Evolutionary conservation across 2,113 vertebrate genomes (phyloP).

Genomic region (Ophthalmolycus amberensis): DNA sequence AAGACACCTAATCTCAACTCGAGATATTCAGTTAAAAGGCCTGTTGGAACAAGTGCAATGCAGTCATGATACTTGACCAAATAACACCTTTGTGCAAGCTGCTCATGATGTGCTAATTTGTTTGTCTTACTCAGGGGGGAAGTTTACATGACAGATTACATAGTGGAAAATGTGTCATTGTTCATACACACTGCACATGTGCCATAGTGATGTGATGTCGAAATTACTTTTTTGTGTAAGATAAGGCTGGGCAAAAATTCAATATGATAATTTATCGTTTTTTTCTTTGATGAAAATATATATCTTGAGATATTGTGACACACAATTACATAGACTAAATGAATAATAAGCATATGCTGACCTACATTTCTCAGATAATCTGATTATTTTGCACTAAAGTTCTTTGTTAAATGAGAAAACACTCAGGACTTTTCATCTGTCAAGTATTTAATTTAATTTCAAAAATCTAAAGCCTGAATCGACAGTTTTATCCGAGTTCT

Average conservation of each 20-base stretch:
- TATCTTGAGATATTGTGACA: not conserved
- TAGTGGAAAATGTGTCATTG: conserved; percentile 9
- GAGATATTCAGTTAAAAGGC: conserved; percentile 67
- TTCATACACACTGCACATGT: not conserved
- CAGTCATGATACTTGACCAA: conserved; percentile 53
- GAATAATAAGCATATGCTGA: not conserved
- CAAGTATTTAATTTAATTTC: not conserved
- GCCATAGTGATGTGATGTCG: not conserved
- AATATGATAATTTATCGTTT: no score
- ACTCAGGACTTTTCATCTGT: not conserved
- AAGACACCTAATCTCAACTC: conserved; percentile 59
- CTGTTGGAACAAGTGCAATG: conserved; percentile 60
- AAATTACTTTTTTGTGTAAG: not conserved
- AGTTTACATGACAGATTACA: conserved; percentile 20
- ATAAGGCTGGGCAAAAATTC: no score
- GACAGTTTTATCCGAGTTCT: not conserved
- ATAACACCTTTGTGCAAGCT: conserved; percentile 39
- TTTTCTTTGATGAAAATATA: not conserved
- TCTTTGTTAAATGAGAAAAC: not conserved
- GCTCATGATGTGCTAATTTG: conserved; percentile 55
- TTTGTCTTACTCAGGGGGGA: conserved; percentile 44
- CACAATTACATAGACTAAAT: not conserved
- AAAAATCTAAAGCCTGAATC: not conserved
- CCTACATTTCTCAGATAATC: not conserved
- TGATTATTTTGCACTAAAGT: not conserved